These are phyloP conservation scores for Dichetophora obliterata DNA, from an alignment of 2,888 invertebrate species.

Conservation along the genomic window DNA sequence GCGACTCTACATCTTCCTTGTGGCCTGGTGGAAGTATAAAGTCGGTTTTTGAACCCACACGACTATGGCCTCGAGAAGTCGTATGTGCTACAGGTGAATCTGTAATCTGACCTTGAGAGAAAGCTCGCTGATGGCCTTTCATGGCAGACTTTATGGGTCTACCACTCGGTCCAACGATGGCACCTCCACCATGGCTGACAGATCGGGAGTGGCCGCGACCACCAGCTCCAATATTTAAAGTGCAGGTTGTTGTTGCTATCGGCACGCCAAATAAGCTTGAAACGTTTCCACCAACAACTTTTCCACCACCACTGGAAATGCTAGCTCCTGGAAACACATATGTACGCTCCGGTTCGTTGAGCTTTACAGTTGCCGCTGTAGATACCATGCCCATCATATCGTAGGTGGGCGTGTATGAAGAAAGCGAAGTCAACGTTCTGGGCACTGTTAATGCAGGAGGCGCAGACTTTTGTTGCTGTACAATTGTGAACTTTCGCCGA, in stretches of 20 bases:
- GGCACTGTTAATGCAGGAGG: constrained; percentile 59
- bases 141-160: constrained; percentile 81
- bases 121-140: constrained; percentile 85
- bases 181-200: constrained; percentile 86
- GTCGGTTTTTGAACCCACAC: constrained; percentile 88
- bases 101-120: constrained; percentile 88
- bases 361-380: constrained; percentile 45
- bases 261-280: constrained; percentile 58
- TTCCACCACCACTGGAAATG: constrained; percentile 51
- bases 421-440: constrained; percentile 34
- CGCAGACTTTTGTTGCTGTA: constrained; percentile 65
- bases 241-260: constrained; percentile 46
- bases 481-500: constrained; percentile 68
- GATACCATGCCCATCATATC: constrained; percentile 37
- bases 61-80: constrained; percentile 77
- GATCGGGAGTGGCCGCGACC: constrained; percentile 80
- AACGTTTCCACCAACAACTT: constrained; percentile 52
- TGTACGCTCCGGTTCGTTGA: constrained; percentile 65
- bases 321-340: constrained; percentile 66
- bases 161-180: constrained; percentile 69
- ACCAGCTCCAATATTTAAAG: constrained; percentile 49
- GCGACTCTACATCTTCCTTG: constrained; percentile 81
- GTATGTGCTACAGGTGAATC: constrained; percentile 70
- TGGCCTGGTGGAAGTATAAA: constrained; percentile 91
- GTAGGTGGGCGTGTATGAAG: constrained; percentile 50